Evolutionary conservation across 2,113 vertebrate species (phyloP).

Genomic region (Agapornis roseicollis): DNA sequence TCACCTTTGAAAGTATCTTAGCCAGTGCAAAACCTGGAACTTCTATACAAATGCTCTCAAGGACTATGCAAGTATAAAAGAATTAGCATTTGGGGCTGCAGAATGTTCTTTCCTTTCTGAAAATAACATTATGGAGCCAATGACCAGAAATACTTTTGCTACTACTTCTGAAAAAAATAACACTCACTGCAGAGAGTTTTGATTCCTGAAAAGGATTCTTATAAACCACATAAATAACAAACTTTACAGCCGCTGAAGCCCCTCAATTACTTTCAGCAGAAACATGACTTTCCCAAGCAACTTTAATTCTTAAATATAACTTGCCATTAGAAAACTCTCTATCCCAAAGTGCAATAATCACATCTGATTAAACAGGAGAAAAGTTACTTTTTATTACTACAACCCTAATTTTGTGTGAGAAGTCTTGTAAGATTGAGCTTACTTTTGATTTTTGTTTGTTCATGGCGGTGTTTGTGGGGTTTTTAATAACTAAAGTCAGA

Average conservation of each 20-base stretch:
- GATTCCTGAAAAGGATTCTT: background rate
- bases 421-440: background rate
- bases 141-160: background rate
- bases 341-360: background rate
- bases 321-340: background rate
- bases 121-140: background rate
- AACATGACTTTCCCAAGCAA: background rate
- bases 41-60: background rate
- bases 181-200: background rate
- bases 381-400: background rate
- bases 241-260: background rate
- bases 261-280: background rate
- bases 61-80: background rate
- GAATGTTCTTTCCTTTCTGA: background rate
- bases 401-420: background rate
- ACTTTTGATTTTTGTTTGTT: background rate
- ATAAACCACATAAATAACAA: background rate
- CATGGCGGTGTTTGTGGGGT: rapidly evolving
- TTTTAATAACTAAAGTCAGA: background rate
- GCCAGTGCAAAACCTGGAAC: background rate
- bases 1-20: background rate
- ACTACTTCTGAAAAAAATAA: background rate
- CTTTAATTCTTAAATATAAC: background rate
- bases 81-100: background rate
- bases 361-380: background rate